phyloP scores from a whole-genome alignment of 2,797 vertebrate species.

The Protosalanx chinensis region DNA sequence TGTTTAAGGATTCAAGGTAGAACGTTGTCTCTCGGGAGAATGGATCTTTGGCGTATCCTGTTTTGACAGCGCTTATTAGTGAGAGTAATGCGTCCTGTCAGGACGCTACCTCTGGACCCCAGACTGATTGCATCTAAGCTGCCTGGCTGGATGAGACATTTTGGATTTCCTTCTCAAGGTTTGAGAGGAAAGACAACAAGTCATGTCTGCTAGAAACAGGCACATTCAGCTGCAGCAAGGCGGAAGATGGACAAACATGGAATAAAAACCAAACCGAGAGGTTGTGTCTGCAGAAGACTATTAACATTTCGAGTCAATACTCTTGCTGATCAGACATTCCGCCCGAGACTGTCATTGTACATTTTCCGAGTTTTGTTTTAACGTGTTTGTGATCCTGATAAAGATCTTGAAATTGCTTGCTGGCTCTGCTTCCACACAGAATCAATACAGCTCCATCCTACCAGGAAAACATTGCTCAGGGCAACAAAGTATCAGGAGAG shows the following conservation, averaged over 20 bases:
- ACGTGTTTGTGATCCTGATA: not conserved
- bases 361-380: not conserved
- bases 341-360: not conserved
- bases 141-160: slow-evolving; percentile 39
- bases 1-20: slow-evolving; percentile 18
- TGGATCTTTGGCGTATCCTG: slow-evolving; percentile 33
- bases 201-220: slow-evolving; percentile 11
- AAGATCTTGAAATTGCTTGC: too few relatives aligned
- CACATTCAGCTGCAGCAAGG: not conserved
- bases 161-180: slow-evolving; percentile 38
- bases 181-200: slow-evolving; percentile 26
- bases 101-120: slow-evolving; percentile 29
- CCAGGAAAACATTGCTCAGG: not conserved
- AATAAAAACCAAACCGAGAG: not conserved
- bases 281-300: not conserved
- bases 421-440: too few relatives aligned
- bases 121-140: slow-evolving; percentile 30
- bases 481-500: not conserved
- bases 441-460: too few relatives aligned
- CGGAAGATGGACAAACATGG: too few relatives aligned
- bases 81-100: slow-evolving; percentile 54
- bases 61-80: slow-evolving; percentile 57
- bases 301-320: too few relatives aligned
- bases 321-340: not conserved
- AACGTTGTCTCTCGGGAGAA: slow-evolving; percentile 37